Evolutionary conservation across 2,888 invertebrate genomes (phyloP).

Genomic region (Acanthosepion esculentum): DNA sequence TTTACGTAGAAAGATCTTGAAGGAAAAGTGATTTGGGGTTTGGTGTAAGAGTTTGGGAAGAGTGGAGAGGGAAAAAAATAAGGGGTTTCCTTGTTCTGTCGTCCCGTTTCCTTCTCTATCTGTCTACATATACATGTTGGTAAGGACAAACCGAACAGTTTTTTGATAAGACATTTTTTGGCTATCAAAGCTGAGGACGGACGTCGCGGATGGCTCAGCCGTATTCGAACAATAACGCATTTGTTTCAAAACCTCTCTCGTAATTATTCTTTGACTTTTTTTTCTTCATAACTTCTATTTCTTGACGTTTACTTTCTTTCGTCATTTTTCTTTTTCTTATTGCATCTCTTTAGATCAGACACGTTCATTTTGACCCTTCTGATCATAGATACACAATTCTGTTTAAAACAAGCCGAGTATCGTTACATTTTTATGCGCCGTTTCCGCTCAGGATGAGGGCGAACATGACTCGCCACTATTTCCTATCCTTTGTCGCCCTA

Average conservation of each 20-base stretch:
- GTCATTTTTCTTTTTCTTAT: too few species aligned
- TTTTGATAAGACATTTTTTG: neutral
- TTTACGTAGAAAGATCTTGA: neutral
- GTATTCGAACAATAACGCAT: neutral
- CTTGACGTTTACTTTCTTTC: too few species aligned
- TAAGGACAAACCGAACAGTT: neutral
- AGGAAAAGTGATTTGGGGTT: neutral
- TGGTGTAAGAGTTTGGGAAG: neutral
- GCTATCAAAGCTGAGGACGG: neutral
- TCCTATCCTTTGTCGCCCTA: too few species aligned
- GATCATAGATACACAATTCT: too few species aligned
- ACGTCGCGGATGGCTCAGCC: neutral
- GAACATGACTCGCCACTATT: too few species aligned
- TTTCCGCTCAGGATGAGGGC: too few species aligned
- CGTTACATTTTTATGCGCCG: too few species aligned
- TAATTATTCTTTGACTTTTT: too few species aligned
- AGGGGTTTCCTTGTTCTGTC: slow-evolving; percentile 25
- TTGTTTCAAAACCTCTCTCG: neutral
- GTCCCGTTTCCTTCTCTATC: neutral
- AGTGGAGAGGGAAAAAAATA: neutral
- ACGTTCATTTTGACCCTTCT: too few species aligned
- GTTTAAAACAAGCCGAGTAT: too few species aligned
- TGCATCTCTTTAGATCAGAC: too few species aligned
- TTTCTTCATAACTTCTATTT: too few species aligned
- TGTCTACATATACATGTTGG: neutral